These are phyloP conservation scores for Thalassaphorura encarpata DNA, from an alignment of 1,140 invertebrate genomes.

Conservation along the genomic window DNA sequence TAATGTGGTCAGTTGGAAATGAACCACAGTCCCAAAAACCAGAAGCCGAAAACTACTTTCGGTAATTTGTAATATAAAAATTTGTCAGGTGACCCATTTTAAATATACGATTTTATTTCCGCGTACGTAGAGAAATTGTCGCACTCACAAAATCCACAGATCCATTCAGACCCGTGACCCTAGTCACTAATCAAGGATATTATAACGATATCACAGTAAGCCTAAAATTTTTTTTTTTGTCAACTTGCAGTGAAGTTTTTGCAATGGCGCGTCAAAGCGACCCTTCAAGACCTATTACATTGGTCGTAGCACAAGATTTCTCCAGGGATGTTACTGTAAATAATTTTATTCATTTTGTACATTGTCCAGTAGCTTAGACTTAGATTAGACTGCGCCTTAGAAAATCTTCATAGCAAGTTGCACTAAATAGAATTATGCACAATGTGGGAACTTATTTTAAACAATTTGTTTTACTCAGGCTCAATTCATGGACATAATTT, in stretches of 20 bases:
- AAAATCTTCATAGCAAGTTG: too few species aligned
- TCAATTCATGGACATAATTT: slow-evolving; percentile 48
- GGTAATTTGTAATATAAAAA: slow-evolving; percentile 44
- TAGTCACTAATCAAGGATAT: slow-evolving; percentile 18
- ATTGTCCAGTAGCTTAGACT: too few species aligned
- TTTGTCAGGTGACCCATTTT: background rate
- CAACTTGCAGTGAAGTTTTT: slow-evolving; percentile 34
- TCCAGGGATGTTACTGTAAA: slow-evolving; percentile 36
- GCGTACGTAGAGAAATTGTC: slow-evolving; percentile 21
- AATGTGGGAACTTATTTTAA: background rate
- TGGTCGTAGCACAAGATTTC: slow-evolving; percentile 34
- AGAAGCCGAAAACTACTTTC: slow-evolving; percentile 72
- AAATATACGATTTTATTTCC: background rate
- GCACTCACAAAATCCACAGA: slow-evolving; percentile 19
- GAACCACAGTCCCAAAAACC: slow-evolving; percentile 63
- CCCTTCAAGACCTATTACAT: slow-evolving; percentile 35
- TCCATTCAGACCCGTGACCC: slow-evolving; percentile 15
- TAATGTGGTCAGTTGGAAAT: slow-evolving; percentile 96
- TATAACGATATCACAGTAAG: slow-evolving; percentile 14
- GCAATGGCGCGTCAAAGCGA: slow-evolving; percentile 34
- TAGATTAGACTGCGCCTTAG: too few species aligned
- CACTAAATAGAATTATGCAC: too few species aligned
- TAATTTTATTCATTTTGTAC: background rate
- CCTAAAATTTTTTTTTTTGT: slow-evolving; percentile 1
- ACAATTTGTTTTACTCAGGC: slow-evolving; percentile 36